Percentiles rank a stretch among this genome's conserved stretches.
phyloP scores from a whole-genome alignment of 2,888 invertebrate genomes.

The Esperia sulphurella region DNA sequence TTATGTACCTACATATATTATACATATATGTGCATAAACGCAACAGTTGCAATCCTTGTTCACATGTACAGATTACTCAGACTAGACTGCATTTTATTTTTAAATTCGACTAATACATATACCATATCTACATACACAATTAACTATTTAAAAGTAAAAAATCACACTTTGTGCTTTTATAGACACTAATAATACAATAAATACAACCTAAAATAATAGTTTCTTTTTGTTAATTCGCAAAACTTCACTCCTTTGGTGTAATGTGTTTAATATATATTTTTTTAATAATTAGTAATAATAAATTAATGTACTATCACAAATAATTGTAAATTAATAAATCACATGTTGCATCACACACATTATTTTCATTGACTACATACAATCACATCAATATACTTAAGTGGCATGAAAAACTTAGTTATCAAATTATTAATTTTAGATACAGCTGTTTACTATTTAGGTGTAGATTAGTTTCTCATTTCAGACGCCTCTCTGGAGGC shows the following conservation, averaged over 20 bases:
- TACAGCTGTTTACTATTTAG: background rate
- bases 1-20: too few relatives aligned
- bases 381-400: background rate
- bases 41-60: background rate
- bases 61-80: background rate
- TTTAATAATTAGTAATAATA: too few relatives aligned
- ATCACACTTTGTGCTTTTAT: background rate
- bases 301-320: background rate
- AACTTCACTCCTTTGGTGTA: too few relatives aligned
- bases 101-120: background rate
- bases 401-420: too few relatives aligned
- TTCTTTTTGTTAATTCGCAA: too few relatives aligned
- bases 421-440: too few relatives aligned
- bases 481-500: conserved; percentile 62
- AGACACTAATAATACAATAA: background rate
- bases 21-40: background rate
- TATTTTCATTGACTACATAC: too few relatives aligned
- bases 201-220: background rate
- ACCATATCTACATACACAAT: background rate
- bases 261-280: background rate
- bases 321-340: conserved; percentile 5
- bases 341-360: conserved; percentile 6
- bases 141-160: background rate
- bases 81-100: background rate
- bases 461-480: background rate